Conservation (phyloP, 2,888 invertebrate genomes). For the Brenthis ino region DNA sequence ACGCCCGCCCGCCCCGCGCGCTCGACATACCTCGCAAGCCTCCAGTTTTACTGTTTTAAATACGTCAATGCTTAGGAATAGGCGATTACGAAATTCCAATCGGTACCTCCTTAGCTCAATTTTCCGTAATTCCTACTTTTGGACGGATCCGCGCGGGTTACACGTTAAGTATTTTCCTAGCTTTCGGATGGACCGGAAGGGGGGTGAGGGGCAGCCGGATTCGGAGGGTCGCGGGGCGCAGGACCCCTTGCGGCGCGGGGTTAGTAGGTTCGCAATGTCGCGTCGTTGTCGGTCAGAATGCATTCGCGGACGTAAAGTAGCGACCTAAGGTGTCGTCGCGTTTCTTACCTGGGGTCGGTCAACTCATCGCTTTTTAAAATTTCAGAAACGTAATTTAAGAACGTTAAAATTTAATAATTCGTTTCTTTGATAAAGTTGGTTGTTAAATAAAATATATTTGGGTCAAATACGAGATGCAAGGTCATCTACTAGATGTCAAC, state of each 20-base stretch:
- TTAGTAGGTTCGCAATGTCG: conserved; percentile 82
- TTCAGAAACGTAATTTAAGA: conserved; percentile 12
- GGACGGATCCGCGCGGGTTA: conserved; percentile 65
- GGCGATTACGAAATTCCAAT: conserved; percentile 41
- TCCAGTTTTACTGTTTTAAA: conserved; percentile 57
- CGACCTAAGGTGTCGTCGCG: conserved; percentile 78
- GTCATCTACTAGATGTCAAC: conserved; percentile 76
- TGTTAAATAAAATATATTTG: conserved; percentile 55
- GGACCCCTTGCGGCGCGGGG: conserved; percentile 79
- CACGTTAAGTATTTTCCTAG: conserved; percentile 77
- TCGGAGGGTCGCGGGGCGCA: conserved; percentile 78
- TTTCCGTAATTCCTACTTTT: conserved; percentile 39
- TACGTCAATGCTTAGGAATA: conserved; percentile 50
- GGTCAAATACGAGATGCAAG: conserved; percentile 74
- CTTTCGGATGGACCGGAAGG: conserved; percentile 77
- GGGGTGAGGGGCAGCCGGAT: conserved; percentile 70
- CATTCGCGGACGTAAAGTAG: conserved; percentile 81
- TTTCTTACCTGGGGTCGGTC: conserved; percentile 74
- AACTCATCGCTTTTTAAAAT: conserved; percentile 52
- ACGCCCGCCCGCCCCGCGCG: conserved; percentile 73
- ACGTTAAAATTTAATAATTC: neutral
- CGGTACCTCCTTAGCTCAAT: conserved; percentile 32
- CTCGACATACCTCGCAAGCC: conserved; percentile 54
- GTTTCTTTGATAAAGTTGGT: conserved; percentile 15
- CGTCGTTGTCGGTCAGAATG: conserved; percentile 80